Percentiles rank a stretch among this genome's conserved stretches.
These are phyloP conservation scores for Tamias sibiricus DNA, from an alignment of 2,113 vertebrate genomes.

Conservation along the genomic window DNA sequence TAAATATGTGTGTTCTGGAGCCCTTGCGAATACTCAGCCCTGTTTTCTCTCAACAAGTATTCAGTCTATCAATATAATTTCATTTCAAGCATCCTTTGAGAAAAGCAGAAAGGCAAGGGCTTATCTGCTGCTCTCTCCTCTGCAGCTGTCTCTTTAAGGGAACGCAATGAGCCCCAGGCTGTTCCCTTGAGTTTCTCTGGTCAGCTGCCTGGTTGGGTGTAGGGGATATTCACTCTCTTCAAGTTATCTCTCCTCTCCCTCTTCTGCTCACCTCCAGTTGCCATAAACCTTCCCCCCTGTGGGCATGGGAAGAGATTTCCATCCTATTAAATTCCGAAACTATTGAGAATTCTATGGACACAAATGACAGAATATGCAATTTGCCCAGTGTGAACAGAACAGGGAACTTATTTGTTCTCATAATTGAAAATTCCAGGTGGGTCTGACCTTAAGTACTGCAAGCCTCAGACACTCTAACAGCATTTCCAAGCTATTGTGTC, in stretches of 20 bases:
- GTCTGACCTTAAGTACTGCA: background rate
- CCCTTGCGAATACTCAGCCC: background rate
- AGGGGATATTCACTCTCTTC: background rate
- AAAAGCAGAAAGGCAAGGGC: background rate
- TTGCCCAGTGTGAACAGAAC: background rate
- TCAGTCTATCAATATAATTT: constrained; percentile 42
- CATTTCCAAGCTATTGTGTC: background rate
- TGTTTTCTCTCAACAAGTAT: constrained; percentile 7
- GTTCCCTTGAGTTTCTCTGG: background rate
- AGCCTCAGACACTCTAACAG: background rate
- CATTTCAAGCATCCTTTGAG: constrained; percentile 12
- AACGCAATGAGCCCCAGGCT: background rate
- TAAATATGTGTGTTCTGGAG: background rate
- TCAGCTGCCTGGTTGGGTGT: background rate
- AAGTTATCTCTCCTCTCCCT: background rate
- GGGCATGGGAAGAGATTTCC: background rate
- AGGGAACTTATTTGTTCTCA: background rate
- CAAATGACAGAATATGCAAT: background rate
- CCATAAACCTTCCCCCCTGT: background rate
- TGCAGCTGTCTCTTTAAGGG: background rate
- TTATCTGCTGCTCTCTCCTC: background rate
- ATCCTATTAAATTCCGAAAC: background rate
- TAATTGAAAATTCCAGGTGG: background rate
- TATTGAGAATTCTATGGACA: background rate
- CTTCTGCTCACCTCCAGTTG: background rate